A percentile compares a stretch with the other conserved stretches of the same genome.
Evolutionary conservation across 2,888 invertebrate genomes (phyloP).

Genomic region (Ditylenchus weischeri): DNA sequence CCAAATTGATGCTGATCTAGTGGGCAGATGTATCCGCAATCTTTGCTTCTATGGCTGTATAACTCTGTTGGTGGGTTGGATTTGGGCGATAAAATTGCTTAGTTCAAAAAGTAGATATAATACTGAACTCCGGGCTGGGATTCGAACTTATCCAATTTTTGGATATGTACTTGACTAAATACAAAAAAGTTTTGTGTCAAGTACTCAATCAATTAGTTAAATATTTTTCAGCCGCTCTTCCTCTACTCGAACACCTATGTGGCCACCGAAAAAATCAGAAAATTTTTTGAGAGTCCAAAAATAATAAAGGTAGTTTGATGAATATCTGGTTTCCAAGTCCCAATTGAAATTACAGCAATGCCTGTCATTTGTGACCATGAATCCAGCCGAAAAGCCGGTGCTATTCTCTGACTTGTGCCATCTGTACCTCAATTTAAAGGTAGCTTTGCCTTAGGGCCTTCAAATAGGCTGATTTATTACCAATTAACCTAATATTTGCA

Average conservation of each 20-base stretch:
- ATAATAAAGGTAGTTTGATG: constrained; percentile 31
- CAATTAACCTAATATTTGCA: too few relatives aligned
- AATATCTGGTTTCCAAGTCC: not conserved
- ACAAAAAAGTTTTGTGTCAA: too few relatives aligned
- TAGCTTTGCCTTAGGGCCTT: constrained; percentile 7
- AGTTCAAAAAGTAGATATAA: too few relatives aligned
- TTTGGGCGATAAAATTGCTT: too few relatives aligned
- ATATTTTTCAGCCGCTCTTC: constrained; percentile 42
- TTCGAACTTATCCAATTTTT: too few relatives aligned
- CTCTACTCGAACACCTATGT: constrained; percentile 55
- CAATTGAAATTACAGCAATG: constrained; percentile 32
- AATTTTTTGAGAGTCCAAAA: constrained; percentile 42
- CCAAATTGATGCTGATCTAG: constrained; percentile 43
- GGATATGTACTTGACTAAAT: too few relatives aligned
- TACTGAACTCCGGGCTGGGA: too few relatives aligned
- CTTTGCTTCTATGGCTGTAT: constrained; percentile 55
- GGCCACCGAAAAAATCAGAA: constrained; percentile 50
- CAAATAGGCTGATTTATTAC: not conserved
- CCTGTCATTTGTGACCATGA: constrained; percentile 42
- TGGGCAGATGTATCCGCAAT: constrained; percentile 42
- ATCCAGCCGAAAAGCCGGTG: constrained; percentile 15
- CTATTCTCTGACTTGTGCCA: constrained; percentile 42
- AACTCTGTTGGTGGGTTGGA: constrained; percentile 34
- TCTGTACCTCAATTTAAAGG: constrained; percentile 46
- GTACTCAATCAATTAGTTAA: too few relatives aligned